Percentiles rank a stretch among this genome's conserved stretches.
Conservation (phyloP, 2,797 vertebrate genomes). For the Paratrypauchen microcephalus region DNA sequence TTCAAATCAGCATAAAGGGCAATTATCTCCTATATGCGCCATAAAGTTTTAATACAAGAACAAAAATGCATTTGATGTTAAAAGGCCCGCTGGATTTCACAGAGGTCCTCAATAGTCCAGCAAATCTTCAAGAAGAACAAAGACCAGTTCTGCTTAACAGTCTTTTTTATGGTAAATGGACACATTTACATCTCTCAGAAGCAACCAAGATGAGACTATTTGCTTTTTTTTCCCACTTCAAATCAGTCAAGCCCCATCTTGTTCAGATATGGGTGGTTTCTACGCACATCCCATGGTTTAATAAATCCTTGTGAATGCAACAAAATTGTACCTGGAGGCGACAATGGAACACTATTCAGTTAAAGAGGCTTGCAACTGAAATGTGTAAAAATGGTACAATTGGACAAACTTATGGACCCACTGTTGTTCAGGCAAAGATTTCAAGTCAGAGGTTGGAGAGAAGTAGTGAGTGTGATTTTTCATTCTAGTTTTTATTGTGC, state of each 20-base stretch:
- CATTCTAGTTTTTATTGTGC: neutral
- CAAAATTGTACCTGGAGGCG: neutral
- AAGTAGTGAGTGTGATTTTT: neutral
- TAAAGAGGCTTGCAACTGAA: neutral
- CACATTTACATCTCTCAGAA: conserved; percentile 4
- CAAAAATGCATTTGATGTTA: conserved; percentile 14
- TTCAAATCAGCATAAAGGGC: conserved; percentile 16
- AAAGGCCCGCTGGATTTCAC: conserved; percentile 7
- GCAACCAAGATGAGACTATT: neutral
- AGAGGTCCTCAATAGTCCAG: conserved; percentile 7
- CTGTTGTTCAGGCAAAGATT: neutral
- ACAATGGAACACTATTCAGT: neutral
- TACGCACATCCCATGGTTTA: neutral
- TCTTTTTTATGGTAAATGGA: conserved; percentile 7
- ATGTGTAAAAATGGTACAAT: conserved; percentile 1
- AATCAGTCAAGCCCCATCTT: neutral
- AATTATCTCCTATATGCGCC: conserved; percentile 11
- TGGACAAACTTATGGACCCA: neutral
- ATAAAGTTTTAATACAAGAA: conserved; percentile 19
- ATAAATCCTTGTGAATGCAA: neutral
- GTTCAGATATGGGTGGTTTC: neutral
- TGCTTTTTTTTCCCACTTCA: neutral
- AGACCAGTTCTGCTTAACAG: conserved; percentile 3
- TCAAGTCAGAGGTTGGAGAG: neutral
- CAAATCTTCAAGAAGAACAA: conserved; percentile 11